These are phyloP conservation scores for Drosophila novamexicana DNA, from an alignment of 1,140 invertebrate species.

Conservation along the genomic window DNA sequence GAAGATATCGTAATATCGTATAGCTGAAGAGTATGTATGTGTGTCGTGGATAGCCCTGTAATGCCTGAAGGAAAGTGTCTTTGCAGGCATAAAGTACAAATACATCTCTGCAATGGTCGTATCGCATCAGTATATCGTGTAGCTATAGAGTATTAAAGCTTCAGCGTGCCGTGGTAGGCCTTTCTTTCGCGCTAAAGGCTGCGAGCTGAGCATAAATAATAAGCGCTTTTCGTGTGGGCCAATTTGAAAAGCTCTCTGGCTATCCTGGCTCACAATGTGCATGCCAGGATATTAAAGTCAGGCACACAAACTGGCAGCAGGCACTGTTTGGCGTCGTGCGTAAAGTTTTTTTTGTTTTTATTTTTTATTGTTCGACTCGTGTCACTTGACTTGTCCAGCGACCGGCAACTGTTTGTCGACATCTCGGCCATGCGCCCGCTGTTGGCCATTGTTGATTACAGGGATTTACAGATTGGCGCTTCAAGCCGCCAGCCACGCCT, in stretches of 20 bases:
- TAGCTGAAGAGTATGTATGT: no score
- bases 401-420: slow-evolving; percentile 63
- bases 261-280: slow-evolving; percentile 38
- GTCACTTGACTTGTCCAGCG: slow-evolving; percentile 62
- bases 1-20: no score
- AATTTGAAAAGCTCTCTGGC: slow-evolving; percentile 60
- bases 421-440: not conserved
- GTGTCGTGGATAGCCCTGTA: no score
- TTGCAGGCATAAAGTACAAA: no score
- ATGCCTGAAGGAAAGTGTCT: no score
- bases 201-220: slow-evolving; percentile 60
- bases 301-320: not conserved
- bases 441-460: slow-evolving; percentile 57
- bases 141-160: no score
- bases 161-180: not conserved
- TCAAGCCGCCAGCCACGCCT: slow-evolving; percentile 13
- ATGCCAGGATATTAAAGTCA: slow-evolving; percentile 53
- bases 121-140: no score
- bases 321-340: not conserved
- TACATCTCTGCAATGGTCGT: no score
- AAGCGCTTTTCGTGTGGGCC: slow-evolving; percentile 55
- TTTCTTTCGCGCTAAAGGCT: not conserved
- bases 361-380: slow-evolving; percentile 46
- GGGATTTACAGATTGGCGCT: slow-evolving; percentile 57
- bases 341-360: not conserved